phyloP scores from a whole-genome alignment of 2,888 invertebrate genomes.

The Chelonus formosanus region DNA sequence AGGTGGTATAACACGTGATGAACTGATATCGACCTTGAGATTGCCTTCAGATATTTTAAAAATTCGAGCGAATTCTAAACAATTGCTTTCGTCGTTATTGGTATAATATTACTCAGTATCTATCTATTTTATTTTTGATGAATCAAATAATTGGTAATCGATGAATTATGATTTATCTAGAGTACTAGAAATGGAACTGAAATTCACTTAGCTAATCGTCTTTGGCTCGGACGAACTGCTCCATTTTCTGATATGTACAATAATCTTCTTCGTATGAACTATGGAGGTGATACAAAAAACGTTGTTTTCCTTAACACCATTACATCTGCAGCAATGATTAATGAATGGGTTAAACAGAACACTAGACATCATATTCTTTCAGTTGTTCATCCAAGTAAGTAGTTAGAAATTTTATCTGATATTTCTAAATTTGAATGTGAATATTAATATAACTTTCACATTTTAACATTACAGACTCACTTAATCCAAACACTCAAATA shows the following conservation, averaged over 20 bases:
- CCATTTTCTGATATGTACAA: constrained; percentile 64
- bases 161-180: constrained; percentile 38
- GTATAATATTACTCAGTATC: constrained; percentile 54
- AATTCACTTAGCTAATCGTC: constrained; percentile 48
- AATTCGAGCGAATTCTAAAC: constrained; percentile 44
- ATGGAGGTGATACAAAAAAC: constrained; percentile 66
- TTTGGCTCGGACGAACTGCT: constrained; percentile 48
- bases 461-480: constrained; percentile 63
- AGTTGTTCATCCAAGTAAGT: constrained; percentile 68
- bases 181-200: constrained; percentile 44
- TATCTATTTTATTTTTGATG: constrained; percentile 8
- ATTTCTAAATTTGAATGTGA: constrained; percentile 7
- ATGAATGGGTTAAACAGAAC: constrained; percentile 69
- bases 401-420: constrained; percentile 21
- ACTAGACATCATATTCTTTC: constrained; percentile 70
- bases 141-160: constrained; percentile 16
- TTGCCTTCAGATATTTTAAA: constrained; percentile 63
- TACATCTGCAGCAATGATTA: constrained; percentile 67
- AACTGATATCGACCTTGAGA: constrained; percentile 70
- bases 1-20: constrained; percentile 68
- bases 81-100: constrained; percentile 57
- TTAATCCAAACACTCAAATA: constrained; percentile 70
- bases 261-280: constrained; percentile 64
- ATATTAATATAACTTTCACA: constrained; percentile 15
- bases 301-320: constrained; percentile 68